Evolutionary conservation across 2,113 vertebrate genomes (phyloP), one percentile per base, ranked within the genome.

Genomic region (Nesogale talazaci): DNA sequence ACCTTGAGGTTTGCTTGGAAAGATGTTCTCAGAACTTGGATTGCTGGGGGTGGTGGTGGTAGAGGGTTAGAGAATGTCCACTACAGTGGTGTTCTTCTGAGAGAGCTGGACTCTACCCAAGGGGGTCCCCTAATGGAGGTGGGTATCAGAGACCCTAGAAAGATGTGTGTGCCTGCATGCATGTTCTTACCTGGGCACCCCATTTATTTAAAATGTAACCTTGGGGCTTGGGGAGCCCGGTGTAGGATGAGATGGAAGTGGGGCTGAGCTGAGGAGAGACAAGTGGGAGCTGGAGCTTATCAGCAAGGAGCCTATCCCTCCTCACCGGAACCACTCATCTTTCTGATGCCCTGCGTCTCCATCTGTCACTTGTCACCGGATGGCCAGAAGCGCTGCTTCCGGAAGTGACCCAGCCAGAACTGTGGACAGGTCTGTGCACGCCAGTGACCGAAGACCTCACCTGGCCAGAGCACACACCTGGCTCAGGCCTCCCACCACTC

Each of bases 11-110:
- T 36, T 19, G 12, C 29, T 67, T 56, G 80, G 27, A 88, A 80
- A 36, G 52, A 91, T 75, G 87, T 89, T 95, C 89, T 95, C 84
- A 91, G 89, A 63, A 89, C 65, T 69, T 31, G 25, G 65, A 6
- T 52, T 69, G 79, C 84, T 86, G 36, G n/a, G 38, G 81, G 78
- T 38, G 59, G 59, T 74, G 82, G 67, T 14, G 46, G 46, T 52
- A 12, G 46, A 12, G 14, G 46, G 46, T 52, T 36, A 19, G 85
- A 57, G 15, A 9, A 0, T 61, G 86, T 89, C 93, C 92, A 38
- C 14, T 86, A 79, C 77, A 70, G 63, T 89, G 83, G 75, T 69
- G 86, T 81, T 93, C 77, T 31, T 59, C 11, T 84, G 34, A 63
- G 67, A 16, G 17, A 80, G 52, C n/a, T 69, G 75, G 80, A n/a